A percentile compares a stretch with the other conserved stretches of the same genome.
These are phyloP conservation scores for Heliconius aoede DNA, from an alignment of 2,888 invertebrate genomes.

Conservation along the genomic window DNA sequence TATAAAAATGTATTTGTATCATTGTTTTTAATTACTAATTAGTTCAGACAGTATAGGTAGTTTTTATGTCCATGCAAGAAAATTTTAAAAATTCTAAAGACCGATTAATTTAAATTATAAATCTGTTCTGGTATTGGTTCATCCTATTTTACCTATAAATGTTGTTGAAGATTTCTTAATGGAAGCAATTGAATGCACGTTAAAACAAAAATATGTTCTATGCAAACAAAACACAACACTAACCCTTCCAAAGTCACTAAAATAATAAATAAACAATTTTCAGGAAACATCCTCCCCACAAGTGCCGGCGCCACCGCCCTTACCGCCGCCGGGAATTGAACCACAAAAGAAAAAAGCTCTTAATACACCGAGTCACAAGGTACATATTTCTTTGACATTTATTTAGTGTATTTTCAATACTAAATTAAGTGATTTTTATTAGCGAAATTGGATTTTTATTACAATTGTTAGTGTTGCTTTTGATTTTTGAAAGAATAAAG, in stretches of 20 bases:
- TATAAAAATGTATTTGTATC: too few species aligned
- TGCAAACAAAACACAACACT: conserved; percentile 29
- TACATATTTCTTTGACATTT: conserved; percentile 27
- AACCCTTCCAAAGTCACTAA: conserved; percentile 32
- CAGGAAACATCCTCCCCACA: conserved; percentile 81
- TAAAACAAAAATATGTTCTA: background rate
- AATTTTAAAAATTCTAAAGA: background rate
- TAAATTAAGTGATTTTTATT: background rate
- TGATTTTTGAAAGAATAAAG: too few species aligned
- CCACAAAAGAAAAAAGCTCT: conserved; percentile 88
- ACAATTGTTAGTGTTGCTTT: too few species aligned
- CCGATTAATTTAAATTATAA: background rate
- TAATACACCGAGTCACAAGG: conserved; percentile 89
- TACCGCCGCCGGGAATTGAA: conserved; percentile 73
- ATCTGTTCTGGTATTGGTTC: background rate
- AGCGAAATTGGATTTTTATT: background rate
- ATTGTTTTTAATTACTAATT: too few species aligned
- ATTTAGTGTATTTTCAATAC: conserved; percentile 3
- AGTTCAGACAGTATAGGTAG: too few species aligned
- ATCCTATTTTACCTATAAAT: background rate
- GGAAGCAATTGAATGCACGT: background rate
- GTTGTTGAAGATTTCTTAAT: background rate
- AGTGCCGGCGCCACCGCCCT: conserved; percentile 79
- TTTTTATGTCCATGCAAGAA: too few species aligned
- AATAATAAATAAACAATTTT: conserved; percentile 51